Conservation (phyloP, 2,797 vertebrate species). For the Myiotriccus ornatus region DNA sequence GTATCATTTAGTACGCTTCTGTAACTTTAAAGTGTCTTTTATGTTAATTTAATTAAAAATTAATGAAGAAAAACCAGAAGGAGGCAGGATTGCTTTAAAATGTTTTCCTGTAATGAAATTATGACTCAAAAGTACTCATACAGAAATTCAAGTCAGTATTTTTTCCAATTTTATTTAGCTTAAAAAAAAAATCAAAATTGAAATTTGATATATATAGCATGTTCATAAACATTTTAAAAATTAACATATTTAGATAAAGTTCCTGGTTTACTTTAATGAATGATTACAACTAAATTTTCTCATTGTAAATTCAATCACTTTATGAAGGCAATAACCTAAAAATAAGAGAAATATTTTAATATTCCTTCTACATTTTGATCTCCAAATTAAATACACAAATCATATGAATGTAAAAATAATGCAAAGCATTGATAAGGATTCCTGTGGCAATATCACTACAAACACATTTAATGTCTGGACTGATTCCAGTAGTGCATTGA, state of each 20-base stretch:
- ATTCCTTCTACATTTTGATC: background rate
- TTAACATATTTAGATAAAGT: background rate
- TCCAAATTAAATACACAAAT: slow-evolving; percentile 33
- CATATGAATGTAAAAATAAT: background rate
- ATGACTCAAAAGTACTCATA: background rate
- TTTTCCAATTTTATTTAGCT: background rate
- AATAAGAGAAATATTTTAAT: background rate
- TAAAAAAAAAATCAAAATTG: background rate
- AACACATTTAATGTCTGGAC: background rate
- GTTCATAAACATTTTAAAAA: background rate
- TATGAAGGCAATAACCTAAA: background rate
- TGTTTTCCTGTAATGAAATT: background rate
- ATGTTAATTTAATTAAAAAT: background rate
- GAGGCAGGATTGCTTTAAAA: background rate
- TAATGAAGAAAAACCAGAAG: background rate
- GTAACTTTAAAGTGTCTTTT: background rate
- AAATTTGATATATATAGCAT: background rate
- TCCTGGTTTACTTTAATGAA: background rate
- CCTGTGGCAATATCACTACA: background rate
- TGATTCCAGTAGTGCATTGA: background rate
- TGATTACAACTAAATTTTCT: background rate
- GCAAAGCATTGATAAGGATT: background rate
- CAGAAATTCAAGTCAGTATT: background rate
- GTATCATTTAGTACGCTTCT: background rate
- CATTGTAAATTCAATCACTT: background rate